Evolutionary conservation across 1,140 invertebrate genomes (phyloP).

Genomic region (Penaeus japonicus): DNA sequence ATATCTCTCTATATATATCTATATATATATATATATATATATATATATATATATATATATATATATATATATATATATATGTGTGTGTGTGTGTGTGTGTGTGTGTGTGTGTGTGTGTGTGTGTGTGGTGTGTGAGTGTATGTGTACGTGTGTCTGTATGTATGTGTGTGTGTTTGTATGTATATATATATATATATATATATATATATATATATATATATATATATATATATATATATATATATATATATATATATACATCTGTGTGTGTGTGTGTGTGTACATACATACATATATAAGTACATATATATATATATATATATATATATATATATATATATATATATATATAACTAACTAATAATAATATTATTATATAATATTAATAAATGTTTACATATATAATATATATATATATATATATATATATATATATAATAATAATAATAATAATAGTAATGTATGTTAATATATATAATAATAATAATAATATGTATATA

Average conservation of each 20-base stretch:
- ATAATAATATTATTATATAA: too few relatives aligned
- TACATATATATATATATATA: background rate
- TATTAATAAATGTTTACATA: too few relatives aligned
- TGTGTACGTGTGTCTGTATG: background rate
- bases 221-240: background rate
- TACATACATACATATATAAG: background rate
- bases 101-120: background rate
- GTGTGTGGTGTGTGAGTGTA: background rate
- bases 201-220: background rate
- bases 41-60: background rate
- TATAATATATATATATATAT: constrained; percentile 21
- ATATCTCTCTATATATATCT: background rate
- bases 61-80: background rate
- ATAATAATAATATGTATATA: too few relatives aligned
- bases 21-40: background rate
- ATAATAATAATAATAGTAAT: too few relatives aligned
- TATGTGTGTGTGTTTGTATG: background rate
- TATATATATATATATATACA: background rate
- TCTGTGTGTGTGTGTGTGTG: too few relatives aligned
- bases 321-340: background rate
- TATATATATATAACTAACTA: too few relatives aligned
- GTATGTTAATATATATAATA: background rate
- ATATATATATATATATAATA: too few relatives aligned
- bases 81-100: background rate
- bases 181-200: background rate